phyloP scores from a whole-genome alignment of 2,888 invertebrate genomes.

The Polylopha cassiicola region DNA sequence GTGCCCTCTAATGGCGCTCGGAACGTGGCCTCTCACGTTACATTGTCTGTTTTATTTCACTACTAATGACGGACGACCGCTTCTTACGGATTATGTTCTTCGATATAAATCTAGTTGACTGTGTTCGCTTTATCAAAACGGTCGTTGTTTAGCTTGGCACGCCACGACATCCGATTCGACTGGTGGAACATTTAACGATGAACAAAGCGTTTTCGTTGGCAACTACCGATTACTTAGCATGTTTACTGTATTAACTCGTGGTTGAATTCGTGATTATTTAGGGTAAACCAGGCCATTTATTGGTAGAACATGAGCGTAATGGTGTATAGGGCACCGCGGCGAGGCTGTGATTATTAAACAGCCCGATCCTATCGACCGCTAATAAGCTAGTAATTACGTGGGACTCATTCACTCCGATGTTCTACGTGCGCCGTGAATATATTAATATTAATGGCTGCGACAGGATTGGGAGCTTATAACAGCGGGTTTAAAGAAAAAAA shows the following conservation, averaged over 20 bases:
- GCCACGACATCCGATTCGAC: not conserved
- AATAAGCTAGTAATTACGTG: slow-evolving; percentile 54
- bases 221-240: slow-evolving; percentile 6
- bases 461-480: slow-evolving; percentile 26
- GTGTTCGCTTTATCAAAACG: slow-evolving; percentile 10
- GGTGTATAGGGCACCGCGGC: slow-evolving; percentile 37
- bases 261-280: slow-evolving; percentile 40
- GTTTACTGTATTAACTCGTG: slow-evolving; percentile 22
- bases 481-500: slow-evolving; percentile 11
- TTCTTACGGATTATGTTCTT: slow-evolving; percentile 14
- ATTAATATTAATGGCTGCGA: slow-evolving; percentile 40
- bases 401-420: slow-evolving; percentile 43
- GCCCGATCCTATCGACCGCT: slow-evolving; percentile 47
- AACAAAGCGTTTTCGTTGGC: not conserved
- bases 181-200: not conserved
- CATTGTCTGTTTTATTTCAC: slow-evolving; percentile 43
- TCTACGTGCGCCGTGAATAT: slow-evolving; percentile 49
- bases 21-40: slow-evolving; percentile 41
- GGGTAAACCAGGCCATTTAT: slow-evolving; percentile 39
- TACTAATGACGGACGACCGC: slow-evolving; percentile 18
- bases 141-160: not conserved
- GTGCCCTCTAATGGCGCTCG: slow-evolving; percentile 42
- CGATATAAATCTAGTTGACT: slow-evolving; percentile 12
- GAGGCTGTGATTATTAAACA: slow-evolving; percentile 40
- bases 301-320: slow-evolving; percentile 36